Conservation (phyloP, 2,113 vertebrate genomes). For the Pygoscelis antarcticus region DNA sequence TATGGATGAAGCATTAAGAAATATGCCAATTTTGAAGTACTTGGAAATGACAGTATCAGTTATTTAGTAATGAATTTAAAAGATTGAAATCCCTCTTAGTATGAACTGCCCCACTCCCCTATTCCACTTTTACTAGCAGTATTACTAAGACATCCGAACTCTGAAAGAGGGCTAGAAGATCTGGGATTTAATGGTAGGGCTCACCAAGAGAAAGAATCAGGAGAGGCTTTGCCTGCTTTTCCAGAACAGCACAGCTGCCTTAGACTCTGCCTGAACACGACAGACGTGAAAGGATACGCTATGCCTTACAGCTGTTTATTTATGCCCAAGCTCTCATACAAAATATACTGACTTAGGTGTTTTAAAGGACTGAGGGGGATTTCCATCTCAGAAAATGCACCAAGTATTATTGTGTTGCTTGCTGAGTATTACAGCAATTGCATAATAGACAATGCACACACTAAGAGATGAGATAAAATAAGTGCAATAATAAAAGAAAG, state of each 20-base stretch:
- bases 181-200: background rate
- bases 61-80: background rate
- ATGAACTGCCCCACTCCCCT: fast-evolving
- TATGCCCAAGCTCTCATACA: background rate
- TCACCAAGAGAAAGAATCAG: background rate
- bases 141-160: background rate
- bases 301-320: background rate
- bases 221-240: background rate
- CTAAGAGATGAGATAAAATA: background rate
- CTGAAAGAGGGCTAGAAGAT: background rate
- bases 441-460: background rate
- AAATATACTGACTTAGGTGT: background rate
- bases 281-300: background rate
- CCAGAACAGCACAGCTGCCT: background rate
- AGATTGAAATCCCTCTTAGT: background rate
- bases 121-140: background rate
- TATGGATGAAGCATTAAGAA: background rate
- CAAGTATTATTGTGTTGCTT: background rate
- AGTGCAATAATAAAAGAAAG: background rate
- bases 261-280: background rate
- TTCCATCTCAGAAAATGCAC: background rate
- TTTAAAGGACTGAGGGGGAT: background rate
- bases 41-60: background rate
- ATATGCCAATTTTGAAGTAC: background rate
- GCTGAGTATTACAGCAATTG: background rate